phyloP scores from a whole-genome alignment of 2,113 vertebrate species.

The Trichechus manatus region DNA sequence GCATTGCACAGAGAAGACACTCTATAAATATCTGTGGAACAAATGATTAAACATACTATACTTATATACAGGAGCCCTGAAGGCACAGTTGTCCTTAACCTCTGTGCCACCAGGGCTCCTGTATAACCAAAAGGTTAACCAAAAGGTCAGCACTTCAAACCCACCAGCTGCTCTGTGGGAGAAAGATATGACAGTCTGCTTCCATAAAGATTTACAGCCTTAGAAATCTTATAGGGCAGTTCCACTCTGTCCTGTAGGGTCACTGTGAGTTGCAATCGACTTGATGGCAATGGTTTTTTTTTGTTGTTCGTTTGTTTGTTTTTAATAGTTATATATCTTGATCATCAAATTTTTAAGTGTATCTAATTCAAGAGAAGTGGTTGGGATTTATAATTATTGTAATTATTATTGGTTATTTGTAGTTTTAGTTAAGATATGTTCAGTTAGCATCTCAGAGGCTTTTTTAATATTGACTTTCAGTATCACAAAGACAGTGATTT shows the following conservation, averaged over 20 bases:
- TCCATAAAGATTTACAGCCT: not conserved
- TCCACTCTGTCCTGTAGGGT: not conserved
- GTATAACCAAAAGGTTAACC: not conserved
- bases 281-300: not conserved
- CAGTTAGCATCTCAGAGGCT: not conserved
- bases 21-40: not conserved
- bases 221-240: not conserved
- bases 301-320: not conserved
- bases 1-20: not conserved
- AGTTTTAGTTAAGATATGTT: slow-evolving; percentile 15
- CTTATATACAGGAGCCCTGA: not conserved
- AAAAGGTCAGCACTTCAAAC: not conserved
- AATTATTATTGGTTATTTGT: not conserved
- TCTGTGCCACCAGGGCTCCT: too few species aligned
- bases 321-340: not conserved
- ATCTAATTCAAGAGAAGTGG: not conserved
- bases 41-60: not conserved
- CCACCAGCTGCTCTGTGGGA: not conserved
- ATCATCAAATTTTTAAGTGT: not conserved
- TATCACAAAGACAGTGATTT: not conserved
- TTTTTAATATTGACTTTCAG: not conserved
- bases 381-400: not conserved
- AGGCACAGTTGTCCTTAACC: too few species aligned
- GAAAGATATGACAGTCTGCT: not conserved
- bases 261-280: not conserved